Base-by-base conservation (phyloP, 1,140 invertebrate genomes). In the Brachystomella parvula region DNA sequence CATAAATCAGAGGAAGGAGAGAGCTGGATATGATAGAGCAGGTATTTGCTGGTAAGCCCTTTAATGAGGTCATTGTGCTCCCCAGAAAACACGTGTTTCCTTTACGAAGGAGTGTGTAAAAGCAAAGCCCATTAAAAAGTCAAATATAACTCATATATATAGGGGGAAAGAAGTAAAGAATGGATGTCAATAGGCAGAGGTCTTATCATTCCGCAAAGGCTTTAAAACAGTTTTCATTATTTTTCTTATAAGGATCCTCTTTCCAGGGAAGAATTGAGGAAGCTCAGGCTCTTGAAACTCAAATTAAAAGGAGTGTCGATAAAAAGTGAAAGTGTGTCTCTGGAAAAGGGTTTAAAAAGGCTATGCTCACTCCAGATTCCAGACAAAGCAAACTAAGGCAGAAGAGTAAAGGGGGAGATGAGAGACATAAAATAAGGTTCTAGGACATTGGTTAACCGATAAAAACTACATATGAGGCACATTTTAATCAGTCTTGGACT, bases 251-350 rank as follows among this genome's bases (percentile, higher is more conserved):
- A 6, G 21, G 12, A 53, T 15, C 49, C 12, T 24, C 24, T 53
- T 53, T 26, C 49, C 49, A 9, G 9, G 21, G 12, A n/a, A 44
- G n/a, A n/a, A n/a, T n/a, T n/a, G n/a, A 17, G 9, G 21, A 9
- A 26, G 6, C 9, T 24, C 21, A 6, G 12, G 6, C 12, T 17
- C 9, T 53, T 53, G 24, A 53, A 53, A 53, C 12, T 53, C 49
- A 53, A 53, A 53, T 53, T 53, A 53, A 53, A 53, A 3, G 24
- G 49, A 53, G 49, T 24, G 49, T 53, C 49, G 49, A 53, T 53
- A 53, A 53, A 53, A 53, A 53, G 49, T 53, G 49, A 53, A 53
- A 53, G 49, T 53, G 49, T 53, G 49, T 53, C 49, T 26, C 12
- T 53, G 49, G 24, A 53, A 24, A 53, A 53, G 24, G 49, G 35